Evolutionary conservation across 1,140 invertebrate genomes (phyloP).

Genomic region (Temnothorax nylanderi): DNA sequence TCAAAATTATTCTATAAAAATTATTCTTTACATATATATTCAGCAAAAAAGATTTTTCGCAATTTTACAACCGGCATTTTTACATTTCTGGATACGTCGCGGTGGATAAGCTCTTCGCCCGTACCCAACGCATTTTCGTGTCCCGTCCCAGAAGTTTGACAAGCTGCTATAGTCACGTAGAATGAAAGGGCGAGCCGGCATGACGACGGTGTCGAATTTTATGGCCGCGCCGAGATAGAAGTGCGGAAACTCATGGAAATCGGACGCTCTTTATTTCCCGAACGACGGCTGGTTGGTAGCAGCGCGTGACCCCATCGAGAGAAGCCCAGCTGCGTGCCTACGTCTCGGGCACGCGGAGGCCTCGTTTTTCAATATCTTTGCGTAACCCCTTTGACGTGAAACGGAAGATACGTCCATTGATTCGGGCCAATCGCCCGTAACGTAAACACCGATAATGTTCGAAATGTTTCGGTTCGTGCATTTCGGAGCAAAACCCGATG

Average conservation of each 20-base stretch:
- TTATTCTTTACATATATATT: background rate
- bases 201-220: conserved; percentile 35
- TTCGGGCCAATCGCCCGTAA: conserved; percentile 63
- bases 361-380: conserved; percentile 56
- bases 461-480: conserved; percentile 43
- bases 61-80: background rate
- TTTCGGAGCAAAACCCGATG: background rate
- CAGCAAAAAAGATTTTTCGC: background rate
- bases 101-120: background rate
- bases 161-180: background rate
- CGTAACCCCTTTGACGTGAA: conserved; percentile 57
- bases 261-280: conserved; percentile 57
- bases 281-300: conserved; percentile 20
- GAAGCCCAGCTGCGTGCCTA: conserved; percentile 25
- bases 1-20: background rate
- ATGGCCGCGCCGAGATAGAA: background rate
- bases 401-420: conserved; percentile 60
- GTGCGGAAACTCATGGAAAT: conserved; percentile 53
- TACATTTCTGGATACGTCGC: conserved; percentile 1
- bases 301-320: background rate
- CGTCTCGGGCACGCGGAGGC: background rate
- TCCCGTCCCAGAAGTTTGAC: background rate
- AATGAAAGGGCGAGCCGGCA: conserved; percentile 22
- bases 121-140: background rate
- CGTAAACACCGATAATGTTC: conserved; percentile 72